Evolutionary conservation across 2,797 vertebrate genomes (phyloP), one percentile per base, ranked within the genome.

Genomic region (Alectoris magna): DNA sequence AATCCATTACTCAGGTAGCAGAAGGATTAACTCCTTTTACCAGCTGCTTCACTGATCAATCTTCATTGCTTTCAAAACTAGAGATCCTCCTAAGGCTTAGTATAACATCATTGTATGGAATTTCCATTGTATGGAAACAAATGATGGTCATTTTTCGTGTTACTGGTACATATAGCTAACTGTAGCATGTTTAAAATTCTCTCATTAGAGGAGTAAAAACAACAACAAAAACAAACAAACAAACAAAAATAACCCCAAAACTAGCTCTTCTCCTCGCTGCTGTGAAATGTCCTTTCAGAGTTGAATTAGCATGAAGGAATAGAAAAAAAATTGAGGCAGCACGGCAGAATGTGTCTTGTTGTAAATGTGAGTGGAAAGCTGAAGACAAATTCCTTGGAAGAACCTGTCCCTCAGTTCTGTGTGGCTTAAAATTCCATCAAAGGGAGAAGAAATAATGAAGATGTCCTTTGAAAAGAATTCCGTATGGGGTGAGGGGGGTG

Each of bases 91-190:
- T 51, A 15, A 39, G 46, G 15, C 81, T 78, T 66, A 24, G 71
- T 69, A 72, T 48, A 5, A 29, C 5, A 34, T 59, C 27, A 67
- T 1, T 43, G 34, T 34, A 34, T 34, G 34, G 34, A 34, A 34
- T 34, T 34, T 34, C 34, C 34, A 72, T 56, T 43, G 63, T 4
- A 36, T 15, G 12, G 12, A 62, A 94, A 62, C 0, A 51, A 64
- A 34, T 4, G 0, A 58, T 24, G 1, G 10, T 22, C 0, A 1
- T 84, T 84, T 77, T 83, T 64, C 24, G 10, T 71, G 69, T 74
- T 81, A 34, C n/a, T 82, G 24, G 78, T 64, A 31, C 2, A 19
- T 44, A 27, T 3, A 70, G 10, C 19, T 39, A 44, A 38, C 19
- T 29, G 2, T 67, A 84, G 81, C 17, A 29, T 85, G 21, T 7